Evolutionary conservation across 2,113 vertebrate species (phyloP).

Genomic region (Arenaria interpres): DNA sequence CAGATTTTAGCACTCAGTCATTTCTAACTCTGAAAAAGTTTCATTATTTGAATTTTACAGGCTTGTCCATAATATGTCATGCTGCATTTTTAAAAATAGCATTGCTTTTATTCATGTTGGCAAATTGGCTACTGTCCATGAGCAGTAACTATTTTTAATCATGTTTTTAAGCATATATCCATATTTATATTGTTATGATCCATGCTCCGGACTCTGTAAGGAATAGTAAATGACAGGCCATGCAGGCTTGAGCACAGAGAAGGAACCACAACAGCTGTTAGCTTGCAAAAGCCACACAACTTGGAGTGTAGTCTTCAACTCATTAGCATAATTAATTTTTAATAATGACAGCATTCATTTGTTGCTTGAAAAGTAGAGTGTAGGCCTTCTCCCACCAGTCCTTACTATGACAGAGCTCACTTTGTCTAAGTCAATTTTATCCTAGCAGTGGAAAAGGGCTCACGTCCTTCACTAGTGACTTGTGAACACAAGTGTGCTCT

Average conservation of each 20-base stretch:
- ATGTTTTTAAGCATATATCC: conserved; percentile 48
- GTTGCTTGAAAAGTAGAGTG: not conserved
- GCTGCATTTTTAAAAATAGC: conserved; percentile 26
- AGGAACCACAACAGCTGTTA: conserved; percentile 38
- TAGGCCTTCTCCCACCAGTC: not conserved
- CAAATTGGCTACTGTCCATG: conserved; percentile 40
- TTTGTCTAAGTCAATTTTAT: not conserved
- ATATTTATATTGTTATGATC: conserved; percentile 63
- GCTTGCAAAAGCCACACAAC: not conserved
- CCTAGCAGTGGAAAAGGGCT: not conserved
- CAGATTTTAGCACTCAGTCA: conserved; percentile 30
- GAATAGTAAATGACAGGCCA: conserved; percentile 50
- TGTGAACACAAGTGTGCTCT: not conserved
- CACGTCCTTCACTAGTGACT: not conserved
- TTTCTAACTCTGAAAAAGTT: conserved; percentile 33
- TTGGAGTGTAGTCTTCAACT: conserved; percentile 11
- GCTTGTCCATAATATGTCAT: conserved; percentile 27
- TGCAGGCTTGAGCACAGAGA: not conserved
- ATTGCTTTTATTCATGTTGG: conserved; percentile 24
- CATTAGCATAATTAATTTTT: conserved; percentile 62
- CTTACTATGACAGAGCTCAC: not conserved
- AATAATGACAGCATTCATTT: conserved; percentile 43
- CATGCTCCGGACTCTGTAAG: conserved; percentile 13
- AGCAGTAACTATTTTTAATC: conserved; percentile 59
- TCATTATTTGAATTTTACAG: conserved; percentile 30